Evolutionary conservation across 2,113 vertebrate genomes (phyloP).

Genomic region (Colaptes auratus): DNA sequence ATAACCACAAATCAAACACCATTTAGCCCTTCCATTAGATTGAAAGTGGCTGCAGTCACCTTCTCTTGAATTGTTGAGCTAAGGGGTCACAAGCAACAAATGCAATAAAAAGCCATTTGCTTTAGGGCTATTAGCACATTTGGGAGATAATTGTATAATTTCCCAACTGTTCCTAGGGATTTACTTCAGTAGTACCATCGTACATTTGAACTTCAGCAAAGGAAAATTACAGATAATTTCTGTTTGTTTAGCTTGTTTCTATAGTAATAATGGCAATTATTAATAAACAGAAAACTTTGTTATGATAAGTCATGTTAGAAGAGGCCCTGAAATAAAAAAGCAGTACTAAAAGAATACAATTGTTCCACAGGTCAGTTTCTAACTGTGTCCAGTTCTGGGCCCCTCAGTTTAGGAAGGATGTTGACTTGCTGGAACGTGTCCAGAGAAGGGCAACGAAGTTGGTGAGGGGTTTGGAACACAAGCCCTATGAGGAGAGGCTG

Average conservation of each 20-base stretch:
- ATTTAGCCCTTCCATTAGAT: constrained; percentile 11
- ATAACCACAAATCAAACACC: constrained; percentile 11
- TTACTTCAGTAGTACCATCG: constrained; percentile 21
- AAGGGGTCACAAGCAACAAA: constrained; percentile 25
- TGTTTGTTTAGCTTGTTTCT: constrained; percentile 66
- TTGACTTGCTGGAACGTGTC: too few species aligned
- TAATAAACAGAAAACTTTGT: constrained; percentile 64
- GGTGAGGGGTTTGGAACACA: too few species aligned
- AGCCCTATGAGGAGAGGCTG: too few species aligned
- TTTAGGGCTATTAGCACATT: constrained; percentile 11
- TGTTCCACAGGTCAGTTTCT: background rate
- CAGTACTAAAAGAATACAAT: background rate
- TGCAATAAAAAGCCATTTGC: constrained; percentile 21
- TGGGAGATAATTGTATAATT: constrained; percentile 56
- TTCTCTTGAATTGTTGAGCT: background rate
- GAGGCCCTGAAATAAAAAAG: constrained; percentile 5
- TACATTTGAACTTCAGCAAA: constrained; percentile 34
- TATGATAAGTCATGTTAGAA: constrained; percentile 21
- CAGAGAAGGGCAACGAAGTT: too few species aligned
- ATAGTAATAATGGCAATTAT: constrained; percentile 65
- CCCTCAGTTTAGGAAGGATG: too few species aligned
- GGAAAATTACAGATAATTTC: constrained; percentile 53
- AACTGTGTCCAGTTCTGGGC: too few species aligned
- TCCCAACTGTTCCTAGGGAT: constrained; percentile 37
- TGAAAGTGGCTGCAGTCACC: background rate